Conservation (phyloP, 2,888 invertebrate species). For the Cynaeus angustus region DNA sequence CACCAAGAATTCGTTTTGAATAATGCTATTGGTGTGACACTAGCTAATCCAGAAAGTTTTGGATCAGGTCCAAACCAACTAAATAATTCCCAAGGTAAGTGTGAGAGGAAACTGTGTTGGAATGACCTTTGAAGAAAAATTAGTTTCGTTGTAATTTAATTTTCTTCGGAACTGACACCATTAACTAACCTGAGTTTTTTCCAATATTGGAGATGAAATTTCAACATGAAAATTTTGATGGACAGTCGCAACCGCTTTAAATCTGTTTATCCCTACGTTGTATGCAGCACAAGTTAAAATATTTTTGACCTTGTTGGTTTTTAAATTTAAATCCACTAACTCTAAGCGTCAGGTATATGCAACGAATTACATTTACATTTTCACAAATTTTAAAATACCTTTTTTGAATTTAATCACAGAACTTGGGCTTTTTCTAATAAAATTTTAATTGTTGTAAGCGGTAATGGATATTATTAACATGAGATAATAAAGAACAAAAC, state of each 20-base stretch:
- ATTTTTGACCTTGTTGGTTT: constrained; percentile 10
- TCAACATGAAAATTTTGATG: constrained; percentile 7
- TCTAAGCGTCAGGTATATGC: neutral
- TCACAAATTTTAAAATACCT: no score
- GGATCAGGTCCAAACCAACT: constrained; percentile 32
- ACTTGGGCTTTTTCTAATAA: no score
- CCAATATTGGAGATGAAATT: neutral
- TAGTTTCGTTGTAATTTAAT: neutral
- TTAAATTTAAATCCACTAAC: neutral
- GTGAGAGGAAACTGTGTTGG: neutral
- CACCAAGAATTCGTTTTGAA: constrained; percentile 50
- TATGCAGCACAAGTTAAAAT: constrained; percentile 7
- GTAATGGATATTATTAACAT: no score
- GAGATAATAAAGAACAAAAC: no score
- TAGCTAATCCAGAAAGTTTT: constrained; percentile 38
- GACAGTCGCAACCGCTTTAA: neutral
- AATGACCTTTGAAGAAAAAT: neutral
- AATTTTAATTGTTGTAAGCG: no score
- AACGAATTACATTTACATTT: neutral
- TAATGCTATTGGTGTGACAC: constrained; percentile 48
- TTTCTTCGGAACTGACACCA: neutral
- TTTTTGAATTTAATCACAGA: no score
- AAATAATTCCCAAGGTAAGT: constrained; percentile 31
- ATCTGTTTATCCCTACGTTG: neutral
- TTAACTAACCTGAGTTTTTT: constrained; percentile 2